Evolutionary conservation across 2,888 invertebrate genomes (phyloP).

Genomic region (Agrochola macilenta): DNA sequence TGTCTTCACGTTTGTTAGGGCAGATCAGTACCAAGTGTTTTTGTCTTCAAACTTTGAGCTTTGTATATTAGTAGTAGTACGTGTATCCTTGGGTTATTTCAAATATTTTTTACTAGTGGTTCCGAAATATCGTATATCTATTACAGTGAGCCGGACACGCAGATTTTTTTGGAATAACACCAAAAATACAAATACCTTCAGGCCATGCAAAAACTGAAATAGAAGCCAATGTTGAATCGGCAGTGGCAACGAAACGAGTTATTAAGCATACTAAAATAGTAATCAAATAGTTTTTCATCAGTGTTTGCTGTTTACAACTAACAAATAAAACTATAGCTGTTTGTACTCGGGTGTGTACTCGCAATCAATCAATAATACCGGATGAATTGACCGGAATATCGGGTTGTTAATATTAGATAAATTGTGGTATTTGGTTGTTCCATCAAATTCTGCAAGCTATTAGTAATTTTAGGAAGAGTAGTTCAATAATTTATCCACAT

Average conservation of each 20-base stretch:
- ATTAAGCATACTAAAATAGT: conserved; percentile 12
- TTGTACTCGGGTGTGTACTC: conserved; percentile 6
- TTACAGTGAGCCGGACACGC: background rate
- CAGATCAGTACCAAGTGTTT: conserved; percentile 28
- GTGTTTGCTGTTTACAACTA: conserved; percentile 10
- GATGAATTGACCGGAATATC: conserved; percentile 30
- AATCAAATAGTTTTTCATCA: conserved; percentile 27
- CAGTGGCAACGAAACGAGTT: background rate
- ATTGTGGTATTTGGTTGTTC: conserved; percentile 23
- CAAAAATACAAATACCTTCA: background rate
- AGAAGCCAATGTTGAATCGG: background rate
- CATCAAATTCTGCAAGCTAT: background rate
- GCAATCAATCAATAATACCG: conserved; percentile 33
- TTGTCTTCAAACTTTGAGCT: conserved; percentile 16
- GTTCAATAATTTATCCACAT: background rate
- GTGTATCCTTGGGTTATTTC: conserved; percentile 1
- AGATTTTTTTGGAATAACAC: background rate
- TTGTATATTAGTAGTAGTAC: background rate
- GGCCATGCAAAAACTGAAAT: background rate
- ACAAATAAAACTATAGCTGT: conserved; percentile 21
- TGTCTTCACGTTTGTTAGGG: conserved; percentile 11
- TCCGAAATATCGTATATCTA: background rate
- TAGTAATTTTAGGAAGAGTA: conserved; percentile 5
- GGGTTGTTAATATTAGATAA: conserved; percentile 34
- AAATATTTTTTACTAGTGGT: background rate